Conservation (phyloP, 2,797 vertebrate species). For the Onychomys torridus region DNA sequence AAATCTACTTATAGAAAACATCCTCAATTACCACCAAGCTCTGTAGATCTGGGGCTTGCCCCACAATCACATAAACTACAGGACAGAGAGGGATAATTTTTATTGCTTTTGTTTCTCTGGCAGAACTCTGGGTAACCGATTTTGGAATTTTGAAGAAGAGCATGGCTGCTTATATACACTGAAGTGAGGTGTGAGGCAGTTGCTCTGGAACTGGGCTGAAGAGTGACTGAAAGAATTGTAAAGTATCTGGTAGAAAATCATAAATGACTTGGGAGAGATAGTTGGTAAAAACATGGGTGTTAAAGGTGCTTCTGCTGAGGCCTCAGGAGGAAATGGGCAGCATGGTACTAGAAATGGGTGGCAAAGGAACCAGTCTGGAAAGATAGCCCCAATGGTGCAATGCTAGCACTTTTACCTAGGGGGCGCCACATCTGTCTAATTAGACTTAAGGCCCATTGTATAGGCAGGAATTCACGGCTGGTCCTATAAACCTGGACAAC, state of each 20-base stretch:
- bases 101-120: neutral
- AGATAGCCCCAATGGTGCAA: neutral
- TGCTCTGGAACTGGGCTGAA: neutral
- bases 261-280: neutral
- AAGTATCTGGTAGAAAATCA: conserved; percentile 4
- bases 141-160: neutral
- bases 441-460: neutral
- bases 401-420: neutral
- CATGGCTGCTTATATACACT: neutral
- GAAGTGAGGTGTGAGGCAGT: neutral
- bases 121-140: neutral
- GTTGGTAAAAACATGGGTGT: neutral
- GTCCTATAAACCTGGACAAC: too few relatives aligned
- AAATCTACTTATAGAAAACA: neutral
- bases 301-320: neutral
- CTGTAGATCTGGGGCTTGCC: neutral
- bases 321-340: conserved; percentile 1
- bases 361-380: neutral
- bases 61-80: neutral
- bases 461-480: neutral
- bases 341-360: neutral
- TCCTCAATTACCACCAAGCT: neutral
- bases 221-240: neutral
- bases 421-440: too few relatives aligned
- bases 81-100: neutral